Conservation (phyloP, 1,140 invertebrate species). For the Drosophila melanogaster region DNA sequence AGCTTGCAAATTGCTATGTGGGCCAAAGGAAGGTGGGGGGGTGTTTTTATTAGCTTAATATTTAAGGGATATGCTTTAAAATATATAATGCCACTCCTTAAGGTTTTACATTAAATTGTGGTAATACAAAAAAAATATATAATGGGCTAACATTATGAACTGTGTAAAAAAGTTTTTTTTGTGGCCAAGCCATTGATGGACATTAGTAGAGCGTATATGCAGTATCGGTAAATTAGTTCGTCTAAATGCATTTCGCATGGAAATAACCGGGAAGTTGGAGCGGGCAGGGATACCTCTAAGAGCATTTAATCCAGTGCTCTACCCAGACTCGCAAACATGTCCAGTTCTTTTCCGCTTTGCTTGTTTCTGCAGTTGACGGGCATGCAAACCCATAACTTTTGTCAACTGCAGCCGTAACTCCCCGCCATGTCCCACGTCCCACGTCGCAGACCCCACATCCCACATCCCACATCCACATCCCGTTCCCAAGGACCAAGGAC, state of each 20-base stretch:
- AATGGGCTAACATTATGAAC: no score
- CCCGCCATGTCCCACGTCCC: constrained; percentile 6
- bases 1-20: constrained; percentile 14
- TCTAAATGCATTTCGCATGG: not conserved
- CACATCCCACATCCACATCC: not conserved
- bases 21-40: constrained; percentile 1
- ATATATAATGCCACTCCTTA: not conserved
- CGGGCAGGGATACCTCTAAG: not conserved
- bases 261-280: not conserved
- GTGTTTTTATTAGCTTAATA: not conserved
- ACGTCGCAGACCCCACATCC: no score
- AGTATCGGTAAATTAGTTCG: not conserved
- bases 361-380: constrained; percentile 60
- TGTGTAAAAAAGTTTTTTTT: no score
- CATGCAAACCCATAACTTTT: constrained; percentile 78
- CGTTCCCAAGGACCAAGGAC: constrained; percentile 12
- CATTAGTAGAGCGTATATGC: not conserved
- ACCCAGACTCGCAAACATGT: constrained; percentile 17
- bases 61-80: not conserved
- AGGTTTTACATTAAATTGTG: not conserved
- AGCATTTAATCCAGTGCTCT: constrained; percentile 21
- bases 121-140: no score
- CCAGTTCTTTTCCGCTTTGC: constrained; percentile 44
- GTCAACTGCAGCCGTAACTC: constrained; percentile 57
- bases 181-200: no score